Conservation (phyloP, 2,113 vertebrate species). For the Rutilus rutilus region DNA sequence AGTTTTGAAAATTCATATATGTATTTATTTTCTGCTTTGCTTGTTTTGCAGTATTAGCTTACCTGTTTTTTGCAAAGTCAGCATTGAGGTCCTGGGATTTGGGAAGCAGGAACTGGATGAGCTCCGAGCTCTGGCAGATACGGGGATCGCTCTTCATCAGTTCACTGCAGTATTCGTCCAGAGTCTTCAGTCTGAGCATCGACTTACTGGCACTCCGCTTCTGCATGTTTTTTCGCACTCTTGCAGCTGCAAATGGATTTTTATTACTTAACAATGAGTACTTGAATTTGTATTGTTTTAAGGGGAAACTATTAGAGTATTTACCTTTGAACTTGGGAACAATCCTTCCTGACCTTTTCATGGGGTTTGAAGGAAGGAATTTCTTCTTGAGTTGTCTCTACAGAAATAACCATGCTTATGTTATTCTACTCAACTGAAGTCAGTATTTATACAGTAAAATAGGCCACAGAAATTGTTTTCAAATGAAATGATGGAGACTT, state of each 20-base stretch:
- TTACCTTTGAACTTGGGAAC: constrained; percentile 74
- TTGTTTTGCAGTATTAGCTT: not conserved
- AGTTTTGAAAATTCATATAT: not conserved
- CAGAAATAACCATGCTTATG: not conserved
- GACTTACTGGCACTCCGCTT: constrained; percentile 61
- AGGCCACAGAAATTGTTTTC: not conserved
- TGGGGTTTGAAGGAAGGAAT: constrained; percentile 76
- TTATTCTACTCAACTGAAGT: not conserved
- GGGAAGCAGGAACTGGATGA: constrained; percentile 83
- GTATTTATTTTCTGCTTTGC: not conserved
- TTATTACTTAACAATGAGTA: not conserved
- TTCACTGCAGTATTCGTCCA: constrained; percentile 80
- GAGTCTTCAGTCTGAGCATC: constrained; percentile 68
- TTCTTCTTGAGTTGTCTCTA: constrained; percentile 86
- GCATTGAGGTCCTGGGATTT: constrained; percentile 80
- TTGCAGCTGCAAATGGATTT: constrained; percentile 51
- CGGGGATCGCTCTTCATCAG: constrained; percentile 71
- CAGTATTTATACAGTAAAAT: too few relatives aligned
- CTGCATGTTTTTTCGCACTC: not conserved
- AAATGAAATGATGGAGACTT: constrained; percentile 62
- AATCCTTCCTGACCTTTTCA: constrained; percentile 69
- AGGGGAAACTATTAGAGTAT: not conserved
- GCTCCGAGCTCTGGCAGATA: constrained; percentile 67
- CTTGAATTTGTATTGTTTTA: not conserved
- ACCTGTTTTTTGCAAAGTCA: constrained; percentile 83